These are phyloP conservation scores for Limnephilus marmoratus DNA, from an alignment of 2,888 invertebrate species.

Conservation along the genomic window DNA sequence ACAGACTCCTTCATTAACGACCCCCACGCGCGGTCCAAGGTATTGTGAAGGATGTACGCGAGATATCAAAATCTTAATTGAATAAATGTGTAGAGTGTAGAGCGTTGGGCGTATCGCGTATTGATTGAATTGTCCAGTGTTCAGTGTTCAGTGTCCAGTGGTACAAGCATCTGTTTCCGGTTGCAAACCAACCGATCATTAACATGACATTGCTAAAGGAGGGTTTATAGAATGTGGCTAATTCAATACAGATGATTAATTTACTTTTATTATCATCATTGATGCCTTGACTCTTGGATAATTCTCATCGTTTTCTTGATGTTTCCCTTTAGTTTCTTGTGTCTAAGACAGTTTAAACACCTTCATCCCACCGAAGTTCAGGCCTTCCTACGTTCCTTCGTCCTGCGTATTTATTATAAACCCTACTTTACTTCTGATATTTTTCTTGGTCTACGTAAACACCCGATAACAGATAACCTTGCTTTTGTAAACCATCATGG, in stretches of 20 bases:
- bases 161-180: not conserved
- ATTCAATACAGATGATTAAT: not conserved
- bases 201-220: not conserved
- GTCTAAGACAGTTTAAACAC: too few relatives aligned
- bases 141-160: not conserved
- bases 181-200: not conserved
- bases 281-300: not conserved
- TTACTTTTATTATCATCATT: not conserved
- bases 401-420: too few relatives aligned
- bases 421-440: not conserved
- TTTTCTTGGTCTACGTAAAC: not conserved
- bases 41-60: conserved; percentile 25
- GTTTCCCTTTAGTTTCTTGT: not conserved
- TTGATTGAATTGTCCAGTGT: not conserved
- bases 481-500: not conserved
- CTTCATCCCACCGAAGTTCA: not conserved
- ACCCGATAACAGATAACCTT: not conserved
- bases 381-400: too few relatives aligned
- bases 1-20: conserved; percentile 31
- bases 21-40: conserved; percentile 10
- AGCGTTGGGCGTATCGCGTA: not conserved
- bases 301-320: not conserved
- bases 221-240: not conserved
- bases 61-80: conserved; percentile 35
- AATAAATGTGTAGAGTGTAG: conserved; percentile 22